Percentiles rank a stretch among this genome's conserved stretches.
Evolutionary conservation across 2,113 vertebrate species (phyloP).

Genomic region (Columba janthina): DNA sequence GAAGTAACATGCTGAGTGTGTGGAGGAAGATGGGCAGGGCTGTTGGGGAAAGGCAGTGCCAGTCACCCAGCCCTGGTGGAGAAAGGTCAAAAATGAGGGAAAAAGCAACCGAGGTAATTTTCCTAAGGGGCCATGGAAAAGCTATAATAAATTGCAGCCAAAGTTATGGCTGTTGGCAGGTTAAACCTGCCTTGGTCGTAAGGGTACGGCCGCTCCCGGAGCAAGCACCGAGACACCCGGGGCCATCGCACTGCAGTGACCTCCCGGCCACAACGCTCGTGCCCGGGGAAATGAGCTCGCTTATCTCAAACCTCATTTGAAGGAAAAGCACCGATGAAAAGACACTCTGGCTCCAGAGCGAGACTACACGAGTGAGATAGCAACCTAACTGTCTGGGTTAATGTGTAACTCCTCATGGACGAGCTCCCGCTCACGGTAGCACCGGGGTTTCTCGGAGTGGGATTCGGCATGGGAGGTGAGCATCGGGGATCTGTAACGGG

Average conservation of each 20-base stretch:
- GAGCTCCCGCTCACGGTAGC: accelerated
- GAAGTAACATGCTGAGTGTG: accelerated
- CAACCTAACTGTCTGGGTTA: not conserved
- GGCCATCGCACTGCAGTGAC: not conserved
- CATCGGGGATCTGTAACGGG: accelerated
- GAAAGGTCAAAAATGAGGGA: not conserved
- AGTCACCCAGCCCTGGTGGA: not conserved
- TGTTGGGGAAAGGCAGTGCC: not conserved
- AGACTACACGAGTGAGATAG: not conserved
- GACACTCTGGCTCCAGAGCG: not conserved
- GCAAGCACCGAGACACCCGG: accelerated
- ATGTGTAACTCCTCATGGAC: not conserved
- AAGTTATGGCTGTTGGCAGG: not conserved
- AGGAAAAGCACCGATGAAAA: not conserved
- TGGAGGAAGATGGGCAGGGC: not conserved
- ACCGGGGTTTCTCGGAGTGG: accelerated
- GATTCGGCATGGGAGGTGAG: not conserved
- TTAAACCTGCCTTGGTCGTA: not conserved
- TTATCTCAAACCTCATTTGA: constrained; percentile 8
- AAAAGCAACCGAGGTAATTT: not conserved
- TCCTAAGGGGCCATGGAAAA: not conserved
- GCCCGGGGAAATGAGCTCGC: not conserved
- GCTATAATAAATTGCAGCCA: not conserved
- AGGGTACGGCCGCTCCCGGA: not conserved
- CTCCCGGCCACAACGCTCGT: not conserved